A percentile compares a stretch with the other conserved stretches of the same genome.
Conservation (phyloP, 2,888 invertebrate genomes). For the Diadegma fenestrale region DNA sequence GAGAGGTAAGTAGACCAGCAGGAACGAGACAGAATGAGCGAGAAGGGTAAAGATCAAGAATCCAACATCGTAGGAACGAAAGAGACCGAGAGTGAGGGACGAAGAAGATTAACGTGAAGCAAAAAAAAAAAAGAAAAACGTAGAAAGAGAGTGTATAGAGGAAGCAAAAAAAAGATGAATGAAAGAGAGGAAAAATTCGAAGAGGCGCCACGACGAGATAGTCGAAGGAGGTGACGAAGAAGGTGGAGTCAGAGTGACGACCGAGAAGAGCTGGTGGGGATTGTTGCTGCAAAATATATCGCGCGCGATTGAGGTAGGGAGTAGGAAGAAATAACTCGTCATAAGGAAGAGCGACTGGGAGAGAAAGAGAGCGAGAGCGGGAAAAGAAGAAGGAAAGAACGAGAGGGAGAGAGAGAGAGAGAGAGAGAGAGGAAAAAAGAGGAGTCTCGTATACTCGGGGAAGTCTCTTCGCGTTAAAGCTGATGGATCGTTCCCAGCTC, state of each 20-base stretch:
- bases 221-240: slow-evolving; percentile 72
- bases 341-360: slow-evolving; percentile 23
- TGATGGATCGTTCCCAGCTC: slow-evolving; percentile 73
- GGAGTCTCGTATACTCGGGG: slow-evolving; percentile 53
- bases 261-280: slow-evolving; percentile 27
- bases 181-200: slow-evolving; percentile 75
- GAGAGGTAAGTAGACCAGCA: slow-evolving; percentile 1
- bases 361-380: slow-evolving; percentile 21
- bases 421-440: slow-evolving; percentile 25
- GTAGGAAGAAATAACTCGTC: slow-evolving; percentile 41
- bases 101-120: slow-evolving; percentile 10
- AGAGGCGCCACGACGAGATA: slow-evolving; percentile 74
- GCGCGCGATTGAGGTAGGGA: slow-evolving; percentile 33
- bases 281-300: slow-evolving; percentile 51
- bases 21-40: slow-evolving; percentile 16
- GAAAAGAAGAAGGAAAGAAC: slow-evolving; percentile 13
- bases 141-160: slow-evolving; percentile 46
- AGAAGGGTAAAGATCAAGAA: slow-evolving; percentile 22
- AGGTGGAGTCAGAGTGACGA: slow-evolving; percentile 68
- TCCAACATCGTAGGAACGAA: slow-evolving; percentile 18
- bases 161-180: slow-evolving; percentile 63
- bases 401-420: slow-evolving; percentile 8
- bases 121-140: slow-evolving; percentile 40
- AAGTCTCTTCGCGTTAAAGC: slow-evolving; percentile 73
- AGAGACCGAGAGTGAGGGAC: slow-evolving; percentile 15